Conservation (phyloP, 2,888 invertebrate species). For the Aspidiotus destructor region DNA sequence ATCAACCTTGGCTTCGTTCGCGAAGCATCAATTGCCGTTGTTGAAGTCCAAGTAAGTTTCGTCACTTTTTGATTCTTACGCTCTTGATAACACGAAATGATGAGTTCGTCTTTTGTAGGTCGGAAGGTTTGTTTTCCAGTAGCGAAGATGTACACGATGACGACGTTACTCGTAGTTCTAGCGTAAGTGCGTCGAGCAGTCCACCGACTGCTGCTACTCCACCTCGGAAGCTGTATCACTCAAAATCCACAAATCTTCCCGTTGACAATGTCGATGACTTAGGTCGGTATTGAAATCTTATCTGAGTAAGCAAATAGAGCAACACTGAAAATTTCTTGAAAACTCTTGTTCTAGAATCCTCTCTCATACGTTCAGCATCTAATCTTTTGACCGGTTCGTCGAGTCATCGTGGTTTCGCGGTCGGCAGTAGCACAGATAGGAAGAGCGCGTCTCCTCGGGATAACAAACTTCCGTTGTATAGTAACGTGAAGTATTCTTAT, state of each 20-base stretch:
- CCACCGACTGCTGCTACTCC: constrained; percentile 36
- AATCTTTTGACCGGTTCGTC: constrained; percentile 33
- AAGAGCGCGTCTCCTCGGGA: constrained; percentile 33
- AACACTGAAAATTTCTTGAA: not conserved
- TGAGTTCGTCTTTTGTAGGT: constrained; percentile 7
- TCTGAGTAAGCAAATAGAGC: not conserved
- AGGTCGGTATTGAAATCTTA: not conserved
- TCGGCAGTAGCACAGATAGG: constrained; percentile 23
- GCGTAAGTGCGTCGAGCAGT: constrained; percentile 36
- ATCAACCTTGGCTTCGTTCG: constrained; percentile 34
- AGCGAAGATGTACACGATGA: constrained; percentile 37
- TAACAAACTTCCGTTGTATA: constrained; percentile 38
- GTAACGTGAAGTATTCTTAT: constrained; percentile 40
- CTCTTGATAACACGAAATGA: not conserved
- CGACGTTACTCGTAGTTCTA: constrained; percentile 36
- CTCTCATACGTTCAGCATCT: constrained; percentile 21
- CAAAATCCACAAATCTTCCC: constrained; percentile 25
- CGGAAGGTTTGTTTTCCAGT: constrained; percentile 37
- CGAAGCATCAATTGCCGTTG: constrained; percentile 26
- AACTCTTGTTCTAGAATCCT: constrained; percentile 2
- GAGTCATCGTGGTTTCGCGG: constrained; percentile 25
- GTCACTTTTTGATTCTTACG: not conserved
- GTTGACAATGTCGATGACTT: constrained; percentile 15
- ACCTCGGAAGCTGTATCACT: constrained; percentile 28
- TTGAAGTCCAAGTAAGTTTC: constrained; percentile 23